Evolutionary conservation across 92 coral and sea anemone species (phyloP), one percentile per base, ranked within the genome.

Genomic region (Chrysogorgia sp.): DNA sequence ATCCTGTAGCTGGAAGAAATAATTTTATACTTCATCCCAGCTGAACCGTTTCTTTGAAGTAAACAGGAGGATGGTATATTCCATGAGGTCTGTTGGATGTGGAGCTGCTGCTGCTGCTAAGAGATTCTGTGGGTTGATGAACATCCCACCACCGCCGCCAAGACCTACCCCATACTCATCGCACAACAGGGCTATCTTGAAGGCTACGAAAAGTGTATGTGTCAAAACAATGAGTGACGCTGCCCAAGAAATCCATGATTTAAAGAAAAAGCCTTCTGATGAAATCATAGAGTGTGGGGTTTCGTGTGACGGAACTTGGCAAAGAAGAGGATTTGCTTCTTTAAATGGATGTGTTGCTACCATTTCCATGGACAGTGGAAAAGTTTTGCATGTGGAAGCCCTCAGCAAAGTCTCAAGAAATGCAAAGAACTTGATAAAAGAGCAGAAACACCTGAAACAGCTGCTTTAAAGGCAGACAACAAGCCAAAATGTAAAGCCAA

Each of bases 301-400:
- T n/a, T n/a, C n/a, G n/a, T n/a, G n/a, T n/a, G n/a, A n/a, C n/a
- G n/a, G n/a, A n/a, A n/a, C n/a, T n/a, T n/a, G n/a, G n/a, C n/a
- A n/a, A n/a, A n/a, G n/a, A n/a, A 82, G 86, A 82, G 86, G 90
- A 67, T 53, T 43, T 53, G 79, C 17, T 61, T 86, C 15, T 84
- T 82, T 2, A 63, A 77, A 34, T 75, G 58, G 15, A 84, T 82
- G 80, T 69, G 62, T 76, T 70, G 60, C 2, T 72, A 87, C 9
- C 43, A 59, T 77, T 12, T 82, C 90, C 13, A 69, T 28, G 4
- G 88, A 86, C 50, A 81, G 56, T 19, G 80, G 90, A 9, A 82
- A 82, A 47, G 71, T 69, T 21, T 65, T 84, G 5, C 77, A 83
- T 76, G 85, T 15, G 58, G 80, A 69, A 50, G 75, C 81, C 34